Base-by-base conservation (phyloP, 2,113 vertebrate species). In the Bambusicola thoracicus region DNA sequence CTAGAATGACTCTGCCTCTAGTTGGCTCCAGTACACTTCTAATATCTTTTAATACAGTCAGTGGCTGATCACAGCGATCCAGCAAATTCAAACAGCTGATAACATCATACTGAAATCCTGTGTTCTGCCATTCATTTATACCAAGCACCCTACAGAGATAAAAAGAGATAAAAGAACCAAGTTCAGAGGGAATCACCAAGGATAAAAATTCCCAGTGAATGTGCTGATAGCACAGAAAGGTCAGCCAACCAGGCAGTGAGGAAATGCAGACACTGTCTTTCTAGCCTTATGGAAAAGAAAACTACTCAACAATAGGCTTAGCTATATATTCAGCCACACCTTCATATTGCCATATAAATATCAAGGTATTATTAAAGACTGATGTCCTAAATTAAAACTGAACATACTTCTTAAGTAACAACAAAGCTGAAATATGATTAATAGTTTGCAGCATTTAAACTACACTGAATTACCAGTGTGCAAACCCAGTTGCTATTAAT, bases 21-120 rank as follows among this genome's bases (percentile, higher is more conserved):
- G 97, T 97, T 22, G 99, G 99, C 84, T 99, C 98, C 78, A 99
- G 97, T 3, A 99, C 98, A 38, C 96, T 98, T 91, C 96, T 97
- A 89, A 99, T 99, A 94, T 99, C 98, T 93, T 94, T 98, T 95
- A 99, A 97, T 43, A 99, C 98, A 53, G 97, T 97, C 83, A 99
- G 95, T 24, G 99, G 99, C 61, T 99, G 98, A 43, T 99, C 98
- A 85, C 99, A 99, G 78, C 99, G 99, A 95, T 99, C 99, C 93
- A 99, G 97, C 96, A 99, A 97, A 96, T 99, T 99, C 96, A 99
- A 98, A 95, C 99, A 99, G 98, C 99, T 99, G 97, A 99, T 99
- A 85, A 99, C 97, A 49, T 99, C 99, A 63, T 99, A 99, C 85
- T 98, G 98, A 96, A 99, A 99, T 29, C 98, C 98, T 5, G 98